Evolutionary conservation across 2,113 vertebrate genomes (phyloP).

Genomic region (Pholis gunnellus): DNA sequence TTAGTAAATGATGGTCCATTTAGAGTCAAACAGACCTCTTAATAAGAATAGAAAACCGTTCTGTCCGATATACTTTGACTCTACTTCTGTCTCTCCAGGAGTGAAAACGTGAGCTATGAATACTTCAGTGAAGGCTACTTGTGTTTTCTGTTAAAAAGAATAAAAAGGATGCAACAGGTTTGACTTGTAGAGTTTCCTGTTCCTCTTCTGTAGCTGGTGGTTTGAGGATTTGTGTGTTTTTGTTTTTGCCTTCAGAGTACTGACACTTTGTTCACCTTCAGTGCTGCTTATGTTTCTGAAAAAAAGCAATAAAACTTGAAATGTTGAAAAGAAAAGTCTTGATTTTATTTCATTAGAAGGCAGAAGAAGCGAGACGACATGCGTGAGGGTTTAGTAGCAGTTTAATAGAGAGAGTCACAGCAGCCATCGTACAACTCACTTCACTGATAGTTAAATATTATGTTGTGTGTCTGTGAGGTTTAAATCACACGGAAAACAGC

Average conservation of each 20-base stretch:
- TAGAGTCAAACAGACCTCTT: too few relatives aligned
- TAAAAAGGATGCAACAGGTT: slow-evolving; percentile 1
- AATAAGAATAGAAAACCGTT: too few relatives aligned
- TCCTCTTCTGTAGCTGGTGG: too few relatives aligned
- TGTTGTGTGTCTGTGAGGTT: slow-evolving; percentile 35
- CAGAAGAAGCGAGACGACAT: background rate
- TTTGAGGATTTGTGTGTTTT: background rate
- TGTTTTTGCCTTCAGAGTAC: slow-evolving; percentile 11
- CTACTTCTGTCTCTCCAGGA: slow-evolving; percentile 56
- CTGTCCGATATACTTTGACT: background rate
- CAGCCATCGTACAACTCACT: background rate
- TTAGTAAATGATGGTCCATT: too few relatives aligned
- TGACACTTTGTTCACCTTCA: slow-evolving; percentile 17
- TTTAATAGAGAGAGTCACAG: slow-evolving; percentile 32
- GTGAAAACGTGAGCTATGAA: slow-evolving; percentile 40
- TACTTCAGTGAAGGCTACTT: slow-evolving; percentile 69
- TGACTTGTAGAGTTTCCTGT: background rate
- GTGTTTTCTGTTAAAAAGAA: slow-evolving; percentile 71
- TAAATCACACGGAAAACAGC: slow-evolving; percentile 5
- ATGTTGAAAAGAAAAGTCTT: background rate
- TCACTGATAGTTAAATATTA: background rate
- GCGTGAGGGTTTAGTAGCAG: slow-evolving; percentile 4
- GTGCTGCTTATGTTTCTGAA: slow-evolving; percentile 47
- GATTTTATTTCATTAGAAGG: background rate
- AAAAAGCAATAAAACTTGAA: slow-evolving; percentile 57